A percentile compares a stretch with the other conserved stretches of the same genome.
Conservation (phyloP, 2,888 invertebrate species). For the Camptogramma bilineatum region DNA sequence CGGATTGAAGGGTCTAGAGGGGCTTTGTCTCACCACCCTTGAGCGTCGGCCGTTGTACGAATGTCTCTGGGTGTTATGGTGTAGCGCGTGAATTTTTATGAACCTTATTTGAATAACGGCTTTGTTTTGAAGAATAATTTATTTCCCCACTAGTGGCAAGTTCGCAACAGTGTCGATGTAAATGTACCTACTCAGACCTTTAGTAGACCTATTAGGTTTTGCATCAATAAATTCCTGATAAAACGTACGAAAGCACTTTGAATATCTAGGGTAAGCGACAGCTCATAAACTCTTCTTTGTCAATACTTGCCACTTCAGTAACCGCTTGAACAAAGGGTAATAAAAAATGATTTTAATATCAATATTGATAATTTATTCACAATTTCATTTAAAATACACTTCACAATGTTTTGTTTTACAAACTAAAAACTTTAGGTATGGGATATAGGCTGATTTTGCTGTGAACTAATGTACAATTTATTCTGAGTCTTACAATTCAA, state of each 20-base stretch:
- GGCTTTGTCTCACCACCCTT: slow-evolving; percentile 23
- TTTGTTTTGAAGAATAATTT: slow-evolving; percentile 22
- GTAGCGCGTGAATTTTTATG: slow-evolving; percentile 37
- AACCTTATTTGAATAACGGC: slow-evolving; percentile 32
- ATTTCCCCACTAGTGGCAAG: slow-evolving; percentile 9
- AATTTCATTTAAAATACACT: slow-evolving; percentile 86
- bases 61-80: slow-evolving; percentile 36
- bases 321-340: slow-evolving; percentile 10
- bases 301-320: neutral
- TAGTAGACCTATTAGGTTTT: slow-evolving; percentile 17
- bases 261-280: slow-evolving; percentile 19
- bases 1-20: slow-evolving; percentile 42
- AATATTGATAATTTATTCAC: slow-evolving; percentile 86
- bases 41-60: slow-evolving; percentile 38
- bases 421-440: slow-evolving; percentile 84
- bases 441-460: slow-evolving; percentile 78
- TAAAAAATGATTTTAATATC: slow-evolving; percentile 73
- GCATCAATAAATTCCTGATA: slow-evolving; percentile 24
- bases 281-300: neutral
- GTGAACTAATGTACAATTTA: slow-evolving; percentile 76
- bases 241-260: slow-evolving; percentile 11
- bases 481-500: slow-evolving; percentile 61
- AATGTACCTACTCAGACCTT: slow-evolving; percentile 16
- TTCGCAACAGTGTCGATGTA: slow-evolving; percentile 18
- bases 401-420: slow-evolving; percentile 83